phyloP scores from a whole-genome alignment of 2,797 vertebrate genomes.

The Urosaurus nigricauda region DNA sequence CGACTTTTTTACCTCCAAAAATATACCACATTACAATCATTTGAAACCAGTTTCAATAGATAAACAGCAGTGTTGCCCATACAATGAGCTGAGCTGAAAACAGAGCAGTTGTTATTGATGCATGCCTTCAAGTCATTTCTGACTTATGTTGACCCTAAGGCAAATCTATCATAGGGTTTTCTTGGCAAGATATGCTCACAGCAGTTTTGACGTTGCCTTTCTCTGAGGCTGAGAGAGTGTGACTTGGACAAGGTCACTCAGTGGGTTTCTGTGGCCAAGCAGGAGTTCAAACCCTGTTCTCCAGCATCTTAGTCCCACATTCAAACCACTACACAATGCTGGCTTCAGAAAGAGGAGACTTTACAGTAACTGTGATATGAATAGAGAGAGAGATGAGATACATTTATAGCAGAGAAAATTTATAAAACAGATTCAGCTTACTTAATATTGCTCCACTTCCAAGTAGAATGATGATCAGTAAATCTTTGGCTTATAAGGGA shows the following conservation, averaged over 20 bases:
- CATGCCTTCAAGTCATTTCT: too few relatives aligned
- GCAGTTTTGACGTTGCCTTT: too few relatives aligned
- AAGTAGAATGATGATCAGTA: not conserved
- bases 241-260: too few relatives aligned
- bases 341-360: conserved; percentile 1
- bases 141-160: too few relatives aligned
- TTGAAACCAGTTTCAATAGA: not conserved
- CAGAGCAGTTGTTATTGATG: not conserved
- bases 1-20: not conserved
- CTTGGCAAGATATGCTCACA: too few relatives aligned
- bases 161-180: too few relatives aligned
- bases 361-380: conserved; percentile 35
- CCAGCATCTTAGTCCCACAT: too few relatives aligned
- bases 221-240: too few relatives aligned
- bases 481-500: too few relatives aligned
- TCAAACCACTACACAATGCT: too few relatives aligned
- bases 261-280: too few relatives aligned
- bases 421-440: not conserved
- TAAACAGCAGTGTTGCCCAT: not conserved
- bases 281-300: too few relatives aligned
- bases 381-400: conserved; percentile 4
- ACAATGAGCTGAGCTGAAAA: not conserved
- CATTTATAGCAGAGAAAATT: conserved; percentile 34
- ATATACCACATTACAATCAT: conserved; percentile 21
- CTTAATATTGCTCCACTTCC: not conserved